phyloP scores from a whole-genome alignment of 2,888 invertebrate genomes.

The Nudaria mundana region DNA sequence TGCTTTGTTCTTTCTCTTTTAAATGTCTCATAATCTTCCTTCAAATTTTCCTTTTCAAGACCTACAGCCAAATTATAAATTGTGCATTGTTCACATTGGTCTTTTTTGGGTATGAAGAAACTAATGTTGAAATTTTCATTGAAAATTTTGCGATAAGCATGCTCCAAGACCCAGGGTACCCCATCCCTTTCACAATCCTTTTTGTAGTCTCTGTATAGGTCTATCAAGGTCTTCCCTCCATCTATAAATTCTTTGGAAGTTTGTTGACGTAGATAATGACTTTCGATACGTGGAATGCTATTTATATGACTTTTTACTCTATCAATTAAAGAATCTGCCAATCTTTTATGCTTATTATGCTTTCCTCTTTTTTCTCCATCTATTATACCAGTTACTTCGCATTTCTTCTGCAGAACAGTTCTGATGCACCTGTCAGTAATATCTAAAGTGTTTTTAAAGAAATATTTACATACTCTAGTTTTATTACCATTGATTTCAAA shows the following conservation, averaged over 20 bases:
- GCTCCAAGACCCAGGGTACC: no score
- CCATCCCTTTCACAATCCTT: no score
- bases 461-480: not conserved
- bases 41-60: constrained; percentile 1
- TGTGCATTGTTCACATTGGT: constrained; percentile 1
- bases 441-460: not conserved
- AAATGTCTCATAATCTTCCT: not conserved
- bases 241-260: constrained; percentile 6
- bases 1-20: constrained; percentile 1
- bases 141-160: no score
- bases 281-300: constrained; percentile 6
- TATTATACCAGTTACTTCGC: constrained; percentile 1
- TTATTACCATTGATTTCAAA: no score
- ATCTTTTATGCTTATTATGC: constrained; percentile 4
- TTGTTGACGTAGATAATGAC: not conserved
- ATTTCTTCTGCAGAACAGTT: not conserved
- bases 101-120: constrained; percentile 7
- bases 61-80: not conserved
- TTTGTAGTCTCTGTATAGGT: no score
- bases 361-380: constrained; percentile 1
- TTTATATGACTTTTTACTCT: constrained; percentile 1
- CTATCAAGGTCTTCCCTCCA: constrained; percentile 8
- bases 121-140: constrained; percentile 7
- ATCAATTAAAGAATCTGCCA: not conserved
- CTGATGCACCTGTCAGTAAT: not conserved